phyloP scores from a whole-genome alignment of 1,140 invertebrate genomes.

The Zaprionus camerounensis region DNA sequence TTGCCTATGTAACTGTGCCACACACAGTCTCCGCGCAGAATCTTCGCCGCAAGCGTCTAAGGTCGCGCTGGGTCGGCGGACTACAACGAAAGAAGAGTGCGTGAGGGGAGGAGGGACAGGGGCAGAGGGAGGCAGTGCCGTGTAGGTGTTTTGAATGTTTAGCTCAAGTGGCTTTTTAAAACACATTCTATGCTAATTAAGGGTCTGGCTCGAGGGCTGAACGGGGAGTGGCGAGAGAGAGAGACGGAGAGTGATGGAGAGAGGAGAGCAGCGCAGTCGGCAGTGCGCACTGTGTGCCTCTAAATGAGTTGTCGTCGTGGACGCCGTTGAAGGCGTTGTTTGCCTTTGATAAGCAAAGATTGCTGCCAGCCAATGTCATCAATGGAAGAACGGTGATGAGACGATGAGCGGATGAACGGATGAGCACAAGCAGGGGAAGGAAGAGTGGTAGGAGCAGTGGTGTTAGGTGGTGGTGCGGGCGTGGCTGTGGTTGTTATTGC shows the following conservation, averaged over 20 bases:
- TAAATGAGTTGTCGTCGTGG: constrained; percentile 76
- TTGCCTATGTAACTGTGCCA: constrained; percentile 69
- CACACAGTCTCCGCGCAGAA: constrained; percentile 46
- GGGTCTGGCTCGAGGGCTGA: constrained; percentile 44
- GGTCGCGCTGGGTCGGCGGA: constrained; percentile 50
- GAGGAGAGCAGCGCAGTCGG: neutral
- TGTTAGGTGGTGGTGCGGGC: neutral
- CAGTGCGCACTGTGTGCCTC: constrained; percentile 4
- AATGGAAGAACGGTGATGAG: constrained; percentile 41
- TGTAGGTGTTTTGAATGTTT: constrained; percentile 82
- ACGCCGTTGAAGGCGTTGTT: constrained; percentile 53
- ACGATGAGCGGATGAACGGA: constrained; percentile 8
- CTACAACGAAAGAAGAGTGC: constrained; percentile 7
- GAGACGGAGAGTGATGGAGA: neutral
- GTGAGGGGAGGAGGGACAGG: neutral
- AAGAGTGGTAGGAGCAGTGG: neutral
- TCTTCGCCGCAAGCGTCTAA: constrained; percentile 69
- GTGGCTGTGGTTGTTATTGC: constrained; percentile 13
- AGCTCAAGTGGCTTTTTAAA: constrained; percentile 81
- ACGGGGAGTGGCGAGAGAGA: neutral
- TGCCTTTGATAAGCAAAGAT: constrained; percentile 75
- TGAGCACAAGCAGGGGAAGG: neutral
- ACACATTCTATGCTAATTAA: constrained; percentile 83
- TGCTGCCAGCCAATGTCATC: constrained; percentile 75
- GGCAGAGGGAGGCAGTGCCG: neutral